Conservation (phyloP, 1,140 invertebrate genomes). For the Listronotus bonariensis region DNA sequence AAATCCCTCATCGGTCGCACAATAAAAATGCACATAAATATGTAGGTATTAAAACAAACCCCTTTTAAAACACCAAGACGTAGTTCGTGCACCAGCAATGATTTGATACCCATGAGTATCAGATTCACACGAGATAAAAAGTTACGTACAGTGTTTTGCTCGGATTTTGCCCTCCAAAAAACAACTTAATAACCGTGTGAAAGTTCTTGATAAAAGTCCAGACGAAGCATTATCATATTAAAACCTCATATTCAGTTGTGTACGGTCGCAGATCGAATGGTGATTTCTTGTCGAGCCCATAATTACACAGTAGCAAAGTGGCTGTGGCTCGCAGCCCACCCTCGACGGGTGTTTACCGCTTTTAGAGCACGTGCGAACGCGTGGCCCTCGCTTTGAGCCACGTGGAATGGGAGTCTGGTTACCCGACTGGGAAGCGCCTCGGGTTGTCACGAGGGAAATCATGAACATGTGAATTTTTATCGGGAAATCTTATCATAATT, state of each 20-base stretch:
- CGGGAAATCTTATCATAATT: constrained; percentile 8
- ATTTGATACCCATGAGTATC: constrained; percentile 3
- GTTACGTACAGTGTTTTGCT: constrained; percentile 20
- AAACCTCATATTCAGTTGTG: constrained; percentile 18
- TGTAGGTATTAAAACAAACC: no score
- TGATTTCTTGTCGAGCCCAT: constrained; percentile 24
- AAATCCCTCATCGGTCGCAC: no score
- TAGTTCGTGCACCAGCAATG: no score
- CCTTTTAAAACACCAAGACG: no score
- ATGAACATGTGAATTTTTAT: constrained; percentile 10
- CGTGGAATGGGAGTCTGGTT: constrained; percentile 18
- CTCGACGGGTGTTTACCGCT: constrained; percentile 25
- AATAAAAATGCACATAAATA: no score
- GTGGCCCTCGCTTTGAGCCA: not conserved
- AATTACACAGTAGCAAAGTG: constrained; percentile 29
- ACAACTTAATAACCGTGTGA: constrained; percentile 33
- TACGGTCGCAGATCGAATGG: constrained; percentile 16
- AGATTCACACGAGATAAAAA: constrained; percentile 30
- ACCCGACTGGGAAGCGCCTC: constrained; percentile 5
- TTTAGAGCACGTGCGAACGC: constrained; percentile 22
- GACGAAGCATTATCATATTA: constrained; percentile 26
- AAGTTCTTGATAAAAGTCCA: not conserved
- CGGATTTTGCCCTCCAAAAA: constrained; percentile 14
- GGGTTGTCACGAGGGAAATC: constrained; percentile 14
- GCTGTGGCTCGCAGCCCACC: constrained; percentile 27